These are phyloP conservation scores for Synanceia verrucosa DNA, from an alignment of 2,797 vertebrate genomes.

Conservation along the genomic window DNA sequence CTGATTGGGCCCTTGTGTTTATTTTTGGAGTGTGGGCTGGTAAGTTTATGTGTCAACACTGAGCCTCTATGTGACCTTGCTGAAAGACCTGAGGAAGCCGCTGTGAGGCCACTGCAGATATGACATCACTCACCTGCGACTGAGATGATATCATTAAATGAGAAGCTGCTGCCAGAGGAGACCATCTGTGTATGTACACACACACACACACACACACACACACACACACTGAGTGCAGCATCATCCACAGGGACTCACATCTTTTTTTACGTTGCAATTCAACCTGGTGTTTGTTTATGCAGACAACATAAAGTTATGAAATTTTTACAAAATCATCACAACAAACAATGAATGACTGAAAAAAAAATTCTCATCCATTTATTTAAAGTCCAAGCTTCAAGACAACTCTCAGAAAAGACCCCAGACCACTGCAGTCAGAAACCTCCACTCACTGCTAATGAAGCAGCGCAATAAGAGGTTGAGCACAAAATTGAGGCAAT, in stretches of 20 bases:
- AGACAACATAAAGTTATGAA: neutral
- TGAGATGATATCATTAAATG: constrained; percentile 46
- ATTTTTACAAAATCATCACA: neutral
- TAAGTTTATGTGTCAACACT: neutral
- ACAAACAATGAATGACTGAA: neutral
- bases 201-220: neutral
- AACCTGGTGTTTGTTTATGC: too few relatives aligned
- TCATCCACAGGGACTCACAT: constrained; percentile 13
- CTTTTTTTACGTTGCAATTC: neutral
- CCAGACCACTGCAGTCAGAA: neutral
- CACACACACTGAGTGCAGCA: constrained; percentile 17
- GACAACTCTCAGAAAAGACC: neutral
- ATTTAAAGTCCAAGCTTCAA: neutral
- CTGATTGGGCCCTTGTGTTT: too few relatives aligned
- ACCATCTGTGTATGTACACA: constrained; percentile 47
- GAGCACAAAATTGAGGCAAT: neutral
- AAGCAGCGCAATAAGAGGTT: neutral
- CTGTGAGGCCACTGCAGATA: constrained; percentile 49
- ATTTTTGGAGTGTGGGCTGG: too few relatives aligned
- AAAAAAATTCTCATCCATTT: neutral
- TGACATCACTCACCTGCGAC: constrained; percentile 58
- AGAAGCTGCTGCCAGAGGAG: constrained; percentile 49
- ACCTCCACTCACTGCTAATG: neutral
- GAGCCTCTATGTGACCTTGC: constrained; percentile 16
- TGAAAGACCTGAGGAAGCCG: neutral